These are phyloP conservation scores for Orthosia gothica DNA, from an alignment of 2,888 invertebrate species.

Conservation along the genomic window DNA sequence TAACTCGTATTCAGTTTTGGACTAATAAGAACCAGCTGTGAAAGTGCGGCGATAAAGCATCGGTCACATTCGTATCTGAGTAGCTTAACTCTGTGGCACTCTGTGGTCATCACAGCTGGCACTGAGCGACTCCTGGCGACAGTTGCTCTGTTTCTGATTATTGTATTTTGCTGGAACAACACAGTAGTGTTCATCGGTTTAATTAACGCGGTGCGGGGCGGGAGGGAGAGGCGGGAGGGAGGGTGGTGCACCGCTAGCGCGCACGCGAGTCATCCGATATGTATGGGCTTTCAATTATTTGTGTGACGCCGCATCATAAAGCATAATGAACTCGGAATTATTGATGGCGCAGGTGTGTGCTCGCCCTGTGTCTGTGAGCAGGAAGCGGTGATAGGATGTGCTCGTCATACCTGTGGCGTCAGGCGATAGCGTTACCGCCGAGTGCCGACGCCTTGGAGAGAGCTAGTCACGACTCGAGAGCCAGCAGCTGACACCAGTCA, in stretches of 20 bases:
- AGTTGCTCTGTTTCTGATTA: neutral
- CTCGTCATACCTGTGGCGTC: neutral
- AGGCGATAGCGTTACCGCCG: neutral
- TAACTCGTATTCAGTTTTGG: neutral
- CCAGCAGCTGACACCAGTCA: neutral
- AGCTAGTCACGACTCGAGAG: too few relatives aligned
- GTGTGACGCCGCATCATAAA: conserved; percentile 62
- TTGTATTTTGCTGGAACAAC: neutral
- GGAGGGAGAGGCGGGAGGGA: neutral
- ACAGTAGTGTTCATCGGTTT: conserved; percentile 12
- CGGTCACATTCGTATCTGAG: neutral
- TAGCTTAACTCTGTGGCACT: neutral
- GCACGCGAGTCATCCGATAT: conserved; percentile 67
- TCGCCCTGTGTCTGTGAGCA: conserved; percentile 17
- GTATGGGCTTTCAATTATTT: conserved; percentile 67
- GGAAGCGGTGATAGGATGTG: conserved; percentile 41
- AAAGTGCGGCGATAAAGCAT: neutral
- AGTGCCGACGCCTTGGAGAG: too few relatives aligned
- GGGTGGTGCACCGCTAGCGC: conserved; percentile 50
- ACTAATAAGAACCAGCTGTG: neutral
- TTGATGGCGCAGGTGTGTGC: conserved; percentile 62
- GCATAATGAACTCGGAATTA: conserved; percentile 63
- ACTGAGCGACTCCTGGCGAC: neutral
- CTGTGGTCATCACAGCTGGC: neutral
- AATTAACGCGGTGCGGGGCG: conserved; percentile 13